Evolutionary conservation across 2,888 invertebrate species (phyloP).

Genomic region (Hartigia nigra): DNA sequence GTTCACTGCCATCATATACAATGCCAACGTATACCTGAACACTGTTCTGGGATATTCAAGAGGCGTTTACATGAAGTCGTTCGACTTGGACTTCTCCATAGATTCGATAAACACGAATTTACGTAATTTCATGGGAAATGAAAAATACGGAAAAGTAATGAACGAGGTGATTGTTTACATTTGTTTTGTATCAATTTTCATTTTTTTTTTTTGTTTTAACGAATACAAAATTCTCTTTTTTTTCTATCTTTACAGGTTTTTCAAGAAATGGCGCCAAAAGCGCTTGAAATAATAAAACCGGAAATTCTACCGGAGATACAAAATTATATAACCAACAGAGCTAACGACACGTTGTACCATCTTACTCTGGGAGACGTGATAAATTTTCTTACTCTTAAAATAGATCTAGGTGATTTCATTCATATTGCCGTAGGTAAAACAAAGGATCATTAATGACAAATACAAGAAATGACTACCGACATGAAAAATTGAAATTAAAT

Average conservation of each 20-base stretch:
- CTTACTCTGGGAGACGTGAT: slow-evolving; percentile 55
- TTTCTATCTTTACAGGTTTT: slow-evolving; percentile 46
- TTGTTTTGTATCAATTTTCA: slow-evolving; percentile 4
- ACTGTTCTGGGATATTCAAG: slow-evolving; percentile 53
- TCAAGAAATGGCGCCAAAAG: slow-evolving; percentile 51
- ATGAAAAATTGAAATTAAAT: background rate
- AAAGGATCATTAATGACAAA: background rate
- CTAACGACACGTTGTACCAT: slow-evolving; percentile 53
- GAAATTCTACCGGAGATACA: slow-evolving; percentile 55
- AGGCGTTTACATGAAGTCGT: slow-evolving; percentile 56
- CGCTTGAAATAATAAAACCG: slow-evolving; percentile 56
- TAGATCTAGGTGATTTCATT: slow-evolving; percentile 43
- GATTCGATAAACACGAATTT: slow-evolving; percentile 38
- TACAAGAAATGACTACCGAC: background rate
- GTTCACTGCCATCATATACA: slow-evolving; percentile 44
- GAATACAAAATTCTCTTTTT: background rate
- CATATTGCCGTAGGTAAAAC: slow-evolving; percentile 29
- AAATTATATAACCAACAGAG: slow-evolving; percentile 46
- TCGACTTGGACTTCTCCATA: slow-evolving; percentile 55
- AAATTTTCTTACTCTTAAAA: slow-evolving; percentile 50
- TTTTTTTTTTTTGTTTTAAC: slow-evolving; percentile 8
- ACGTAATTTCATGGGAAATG: slow-evolving; percentile 54
- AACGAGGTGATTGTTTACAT: slow-evolving; percentile 42
- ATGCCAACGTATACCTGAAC: slow-evolving; percentile 49
- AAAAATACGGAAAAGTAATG: slow-evolving; percentile 46